Evolutionary conservation across 2,888 invertebrate genomes (phyloP).

Genomic region (Imbricaverruca yamaguchii): DNA sequence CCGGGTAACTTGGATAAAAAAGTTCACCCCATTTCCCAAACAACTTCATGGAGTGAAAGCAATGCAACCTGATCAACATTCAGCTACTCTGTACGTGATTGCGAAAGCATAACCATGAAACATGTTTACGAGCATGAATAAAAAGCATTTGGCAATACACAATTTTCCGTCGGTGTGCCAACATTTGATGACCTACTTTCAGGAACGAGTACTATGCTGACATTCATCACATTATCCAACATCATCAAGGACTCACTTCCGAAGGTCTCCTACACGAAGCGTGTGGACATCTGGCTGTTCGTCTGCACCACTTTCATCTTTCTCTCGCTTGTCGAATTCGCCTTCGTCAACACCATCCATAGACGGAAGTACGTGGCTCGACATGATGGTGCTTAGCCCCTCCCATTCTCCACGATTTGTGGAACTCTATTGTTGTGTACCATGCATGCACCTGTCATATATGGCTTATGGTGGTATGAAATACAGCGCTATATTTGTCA

Average conservation of each 20-base stretch:
- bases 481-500: too few species aligned
- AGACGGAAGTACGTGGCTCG: conserved; percentile 56
- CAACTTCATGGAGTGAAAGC: too few species aligned
- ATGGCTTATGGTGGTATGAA: too few species aligned
- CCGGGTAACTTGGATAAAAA: too few species aligned
- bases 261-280: conserved; percentile 82
- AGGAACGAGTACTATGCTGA: conserved; percentile 78
- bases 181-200: conserved; percentile 25
- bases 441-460: too few species aligned
- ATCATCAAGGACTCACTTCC: conserved; percentile 76
- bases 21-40: not conserved
- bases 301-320: conserved; percentile 46
- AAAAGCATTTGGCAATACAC: too few species aligned
- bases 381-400: not conserved
- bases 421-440: too few species aligned
- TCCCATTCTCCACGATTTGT: too few species aligned
- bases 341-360: conserved; percentile 83
- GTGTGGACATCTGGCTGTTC: conserved; percentile 82
- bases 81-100: not conserved
- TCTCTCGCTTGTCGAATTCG: conserved; percentile 39
- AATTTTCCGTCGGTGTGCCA: too few species aligned
- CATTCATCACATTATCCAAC: conserved; percentile 77
- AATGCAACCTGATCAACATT: not conserved
- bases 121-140: not conserved
- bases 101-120: not conserved